Evolutionary conservation across 2,888 invertebrate genomes (phyloP).

Genomic region (Xanthia icteritia): DNA sequence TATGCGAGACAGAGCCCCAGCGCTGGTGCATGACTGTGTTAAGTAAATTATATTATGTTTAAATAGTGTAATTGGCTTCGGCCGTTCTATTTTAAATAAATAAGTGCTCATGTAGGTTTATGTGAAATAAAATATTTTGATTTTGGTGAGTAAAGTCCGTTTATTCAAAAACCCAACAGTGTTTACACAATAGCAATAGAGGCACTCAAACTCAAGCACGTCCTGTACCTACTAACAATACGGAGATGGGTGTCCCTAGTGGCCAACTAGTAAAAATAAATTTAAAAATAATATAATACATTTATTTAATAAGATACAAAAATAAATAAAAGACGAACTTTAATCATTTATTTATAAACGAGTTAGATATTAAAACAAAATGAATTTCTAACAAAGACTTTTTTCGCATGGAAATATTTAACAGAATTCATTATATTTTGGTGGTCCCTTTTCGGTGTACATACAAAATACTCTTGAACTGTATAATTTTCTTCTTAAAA

Average conservation of each 20-base stretch:
- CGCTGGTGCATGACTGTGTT: no score
- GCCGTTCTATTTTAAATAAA: no score
- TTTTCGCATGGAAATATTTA: neutral
- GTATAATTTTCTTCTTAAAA: neutral
- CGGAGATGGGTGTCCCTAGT: no score
- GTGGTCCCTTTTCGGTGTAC: neutral
- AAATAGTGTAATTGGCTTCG: no score
- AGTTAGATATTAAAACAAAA: slow-evolving; percentile 19
- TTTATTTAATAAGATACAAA: neutral
- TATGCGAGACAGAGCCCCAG: no score
- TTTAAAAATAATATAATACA: no score
- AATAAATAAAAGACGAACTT: neutral
- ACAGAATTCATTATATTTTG: slow-evolving; percentile 11
- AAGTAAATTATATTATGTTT: no score
- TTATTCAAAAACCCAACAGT: no score
- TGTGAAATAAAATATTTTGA: no score
- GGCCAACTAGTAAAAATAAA: neutral
- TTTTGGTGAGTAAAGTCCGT: no score
- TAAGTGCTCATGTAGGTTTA: no score
- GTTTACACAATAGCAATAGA: no score
- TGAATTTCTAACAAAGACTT: slow-evolving; percentile 19
- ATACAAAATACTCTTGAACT: neutral
- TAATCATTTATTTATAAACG: slow-evolving; percentile 42
- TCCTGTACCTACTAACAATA: neutral
- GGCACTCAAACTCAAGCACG: neutral